These are phyloP conservation scores for Helleia helle DNA, from an alignment of 2,888 invertebrate genomes.

Conservation along the genomic window DNA sequence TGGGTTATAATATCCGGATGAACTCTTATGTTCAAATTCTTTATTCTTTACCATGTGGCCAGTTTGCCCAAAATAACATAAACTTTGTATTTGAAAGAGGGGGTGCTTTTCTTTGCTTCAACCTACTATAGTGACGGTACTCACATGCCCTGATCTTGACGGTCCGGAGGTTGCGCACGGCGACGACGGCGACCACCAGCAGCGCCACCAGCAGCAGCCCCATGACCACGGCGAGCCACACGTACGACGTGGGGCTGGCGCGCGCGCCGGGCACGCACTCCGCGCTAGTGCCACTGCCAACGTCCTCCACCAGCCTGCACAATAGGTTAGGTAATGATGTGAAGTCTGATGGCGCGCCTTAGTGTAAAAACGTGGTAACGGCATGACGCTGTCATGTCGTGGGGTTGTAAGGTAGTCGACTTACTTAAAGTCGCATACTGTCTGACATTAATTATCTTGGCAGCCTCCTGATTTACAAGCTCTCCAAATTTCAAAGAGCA, in stretches of 20 bases:
- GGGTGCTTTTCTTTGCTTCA: too few relatives aligned
- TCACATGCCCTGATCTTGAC: slow-evolving; percentile 39
- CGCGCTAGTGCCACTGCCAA: slow-evolving; percentile 29
- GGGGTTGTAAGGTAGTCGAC: too few relatives aligned
- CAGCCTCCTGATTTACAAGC: too few relatives aligned
- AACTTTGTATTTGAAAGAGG: too few relatives aligned
- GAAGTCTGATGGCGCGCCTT: neutral
- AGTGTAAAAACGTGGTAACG: neutral
- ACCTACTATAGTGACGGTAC: slow-evolving; percentile 17
- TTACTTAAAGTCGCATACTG: too few relatives aligned
- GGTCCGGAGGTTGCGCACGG: slow-evolving; percentile 32
- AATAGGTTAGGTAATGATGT: neutral
- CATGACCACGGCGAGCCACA: slow-evolving; percentile 32
- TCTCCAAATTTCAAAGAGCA: too few relatives aligned
- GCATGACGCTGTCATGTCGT: too few relatives aligned
- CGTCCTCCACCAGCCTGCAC: slow-evolving; percentile 31
- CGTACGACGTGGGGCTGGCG: slow-evolving; percentile 22
- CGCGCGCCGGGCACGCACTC: slow-evolving; percentile 30
- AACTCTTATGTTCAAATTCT: too few relatives aligned
- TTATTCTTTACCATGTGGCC: too few relatives aligned
- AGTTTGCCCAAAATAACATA: too few relatives aligned
- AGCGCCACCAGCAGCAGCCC: slow-evolving; percentile 26
- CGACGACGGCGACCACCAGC: slow-evolving; percentile 27
- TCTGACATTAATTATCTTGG: too few relatives aligned
- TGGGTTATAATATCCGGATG: too few relatives aligned